Evolutionary conservation across 2,113 vertebrate species (phyloP), one percentile per base, ranked within the genome.

Genomic region (Toxostoma redivivum): DNA sequence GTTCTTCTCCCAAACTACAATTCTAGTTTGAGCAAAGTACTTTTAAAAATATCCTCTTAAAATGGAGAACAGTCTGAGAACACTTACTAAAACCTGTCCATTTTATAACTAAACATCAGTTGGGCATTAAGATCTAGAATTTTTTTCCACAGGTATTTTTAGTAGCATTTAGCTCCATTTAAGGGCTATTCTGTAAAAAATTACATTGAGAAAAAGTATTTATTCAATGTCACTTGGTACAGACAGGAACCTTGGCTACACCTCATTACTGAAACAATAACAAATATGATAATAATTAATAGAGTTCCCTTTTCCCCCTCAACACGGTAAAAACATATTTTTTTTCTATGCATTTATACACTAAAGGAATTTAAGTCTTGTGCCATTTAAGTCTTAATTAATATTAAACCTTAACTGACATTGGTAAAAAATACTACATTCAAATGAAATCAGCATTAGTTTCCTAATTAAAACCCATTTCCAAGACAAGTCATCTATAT

Each of bases 21-120:
- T 48, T 11, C 5, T 3, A 37, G 17, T 23, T 2, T 35, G 11
- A 81, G 28, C 5, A 66, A 17, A 66, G 50, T 28, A 12, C 14
- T 35, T 19, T 1, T 3, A 4, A 35, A 35, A 13, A 51, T 1
- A n/a, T 9, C 7, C 19, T 58, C 53, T 40, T 12, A 6, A 74
- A 81, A 67, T 3, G 0, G 17, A 50, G 11, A 56, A 62, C 81
- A 78, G 45, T 2, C 21, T 85, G 33, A 85, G 38, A 58, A 72
- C 12, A 47, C 1, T 54, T 27, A 65, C 4, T 73, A 64, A 77
- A 86, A 54, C 8, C 6, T 10, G 7, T 28, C 86, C 4, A 27
- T 13, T 88, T 64, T 67, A 15, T 30, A 66, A 28, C 10, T 56
- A n/a, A 79, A 31, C 5, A 62, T 37, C 35, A 56, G 17, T 3